Conservation (phyloP, 1,140 invertebrate genomes). For the Drosophila teissieri region DNA sequence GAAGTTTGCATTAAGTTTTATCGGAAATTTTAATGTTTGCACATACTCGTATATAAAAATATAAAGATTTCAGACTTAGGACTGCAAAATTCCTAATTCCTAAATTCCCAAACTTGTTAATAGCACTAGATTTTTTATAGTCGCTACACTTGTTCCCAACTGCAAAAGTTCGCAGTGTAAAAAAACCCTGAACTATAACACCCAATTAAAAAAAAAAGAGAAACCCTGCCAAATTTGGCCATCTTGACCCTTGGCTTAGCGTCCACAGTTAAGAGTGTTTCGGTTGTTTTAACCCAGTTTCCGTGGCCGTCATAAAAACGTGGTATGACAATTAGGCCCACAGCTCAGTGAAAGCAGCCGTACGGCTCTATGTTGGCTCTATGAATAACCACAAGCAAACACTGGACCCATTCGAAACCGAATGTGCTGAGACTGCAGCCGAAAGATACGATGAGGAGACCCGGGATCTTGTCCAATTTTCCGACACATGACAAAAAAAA, state of each 20-base stretch:
- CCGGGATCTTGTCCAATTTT: conserved; percentile 31
- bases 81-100: too few relatives aligned
- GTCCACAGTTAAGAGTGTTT: conserved; percentile 28
- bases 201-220: background rate
- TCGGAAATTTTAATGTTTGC: too few relatives aligned
- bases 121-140: background rate
- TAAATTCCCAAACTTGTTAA: too few relatives aligned
- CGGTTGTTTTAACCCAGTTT: conserved; percentile 47
- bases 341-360: background rate
- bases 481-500: conserved; percentile 29
- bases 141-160: too few relatives aligned
- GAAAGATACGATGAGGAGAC: conserved; percentile 10
- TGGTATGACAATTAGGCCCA: conserved; percentile 40
- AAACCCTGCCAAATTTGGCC: conserved; percentile 12
- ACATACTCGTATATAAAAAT: too few relatives aligned
- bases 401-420: background rate
- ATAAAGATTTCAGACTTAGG: too few relatives aligned
- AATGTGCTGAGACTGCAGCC: conserved; percentile 43
- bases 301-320: conserved; percentile 32
- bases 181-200: conserved; percentile 1
- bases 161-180: background rate
- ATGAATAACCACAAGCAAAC: conserved; percentile 37
- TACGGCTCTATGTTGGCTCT: background rate
- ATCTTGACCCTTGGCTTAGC: conserved; percentile 21
- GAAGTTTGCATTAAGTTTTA: conserved; percentile 1